Conservation (phyloP, 2,113 vertebrate genomes). For the Ceyx cyanopectus region DNA sequence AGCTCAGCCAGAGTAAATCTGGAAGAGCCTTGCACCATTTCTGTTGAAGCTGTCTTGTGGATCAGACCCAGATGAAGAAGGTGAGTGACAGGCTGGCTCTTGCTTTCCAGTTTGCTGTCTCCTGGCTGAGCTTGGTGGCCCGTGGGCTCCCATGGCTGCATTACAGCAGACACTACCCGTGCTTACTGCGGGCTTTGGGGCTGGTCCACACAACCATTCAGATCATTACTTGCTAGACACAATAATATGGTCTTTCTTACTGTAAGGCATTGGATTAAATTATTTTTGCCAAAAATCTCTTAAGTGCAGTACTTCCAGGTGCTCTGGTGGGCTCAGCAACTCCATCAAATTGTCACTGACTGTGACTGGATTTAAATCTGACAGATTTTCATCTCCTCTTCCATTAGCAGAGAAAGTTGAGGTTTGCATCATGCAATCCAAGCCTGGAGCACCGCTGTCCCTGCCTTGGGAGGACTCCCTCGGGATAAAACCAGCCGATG, state of each 20-base stretch:
- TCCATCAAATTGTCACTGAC: neutral
- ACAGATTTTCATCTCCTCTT: neutral
- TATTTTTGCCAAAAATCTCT: neutral
- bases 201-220: neutral
- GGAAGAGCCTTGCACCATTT: neutral
- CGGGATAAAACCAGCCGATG: accelerated
- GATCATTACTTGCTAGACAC: neutral
- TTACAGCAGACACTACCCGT: neutral
- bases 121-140: neutral
- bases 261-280: neutral
- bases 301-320: neutral
- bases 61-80: neutral
- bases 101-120: neutral
- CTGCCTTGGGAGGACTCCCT: neutral
- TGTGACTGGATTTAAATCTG: neutral
- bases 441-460: neutral
- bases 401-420: neutral
- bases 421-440: neutral
- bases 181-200: neutral
- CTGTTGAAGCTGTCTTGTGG: neutral
- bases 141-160: accelerated
- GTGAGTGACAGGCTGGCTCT: neutral
- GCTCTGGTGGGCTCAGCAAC: neutral
- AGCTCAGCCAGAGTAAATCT: neutral
- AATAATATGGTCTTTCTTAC: neutral